Evolutionary conservation across 35 echinoderm and acorn worm genomes (phyloP).

Genomic region (Antedon bifida): DNA sequence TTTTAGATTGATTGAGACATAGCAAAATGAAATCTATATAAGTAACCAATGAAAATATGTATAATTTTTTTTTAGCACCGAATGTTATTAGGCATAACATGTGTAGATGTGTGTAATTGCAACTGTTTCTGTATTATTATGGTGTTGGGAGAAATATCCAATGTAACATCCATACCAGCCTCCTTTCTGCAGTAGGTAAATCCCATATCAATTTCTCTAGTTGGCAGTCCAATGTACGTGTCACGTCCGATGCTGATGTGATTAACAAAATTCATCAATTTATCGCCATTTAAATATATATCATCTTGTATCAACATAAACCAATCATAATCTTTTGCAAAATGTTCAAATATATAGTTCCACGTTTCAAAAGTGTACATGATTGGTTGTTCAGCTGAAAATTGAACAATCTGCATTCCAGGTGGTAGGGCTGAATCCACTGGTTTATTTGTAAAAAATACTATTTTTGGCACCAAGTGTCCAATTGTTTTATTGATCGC

Average conservation of each 20-base stretch:
- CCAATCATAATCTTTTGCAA: conserved; percentile 76
- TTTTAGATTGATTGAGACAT: too few relatives aligned
- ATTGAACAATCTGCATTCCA: conserved; percentile 47
- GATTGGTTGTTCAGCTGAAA: conserved; percentile 54
- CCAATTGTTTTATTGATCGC: conserved; percentile 85
- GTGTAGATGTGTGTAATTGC: too few relatives aligned
- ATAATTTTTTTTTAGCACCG: too few relatives aligned
- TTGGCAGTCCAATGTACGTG: conserved; percentile 68
- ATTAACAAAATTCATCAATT: conserved; percentile 60
- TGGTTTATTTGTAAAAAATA: conserved; percentile 56
- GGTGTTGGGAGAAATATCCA: too few relatives aligned
- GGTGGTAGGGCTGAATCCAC: conserved; percentile 22
- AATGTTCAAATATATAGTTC: conserved; percentile 82
- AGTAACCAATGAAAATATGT: too few relatives aligned
- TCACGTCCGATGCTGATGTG: conserved; percentile 81
- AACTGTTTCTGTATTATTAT: too few relatives aligned
- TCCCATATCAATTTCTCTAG: conserved; percentile 73
- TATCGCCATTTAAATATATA: conserved; percentile 60
- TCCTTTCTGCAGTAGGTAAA: conserved; percentile 87
- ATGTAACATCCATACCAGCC: conserved; percentile 41
- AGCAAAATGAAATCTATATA: too few relatives aligned
- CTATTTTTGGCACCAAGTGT: conserved; percentile 61
- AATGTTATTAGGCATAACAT: too few relatives aligned
- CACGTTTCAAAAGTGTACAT: conserved; percentile 65
- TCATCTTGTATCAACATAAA: conserved; percentile 75